Base-by-base conservation (phyloP, 2,888 invertebrate species). In the Octodonta nipae region DNA sequence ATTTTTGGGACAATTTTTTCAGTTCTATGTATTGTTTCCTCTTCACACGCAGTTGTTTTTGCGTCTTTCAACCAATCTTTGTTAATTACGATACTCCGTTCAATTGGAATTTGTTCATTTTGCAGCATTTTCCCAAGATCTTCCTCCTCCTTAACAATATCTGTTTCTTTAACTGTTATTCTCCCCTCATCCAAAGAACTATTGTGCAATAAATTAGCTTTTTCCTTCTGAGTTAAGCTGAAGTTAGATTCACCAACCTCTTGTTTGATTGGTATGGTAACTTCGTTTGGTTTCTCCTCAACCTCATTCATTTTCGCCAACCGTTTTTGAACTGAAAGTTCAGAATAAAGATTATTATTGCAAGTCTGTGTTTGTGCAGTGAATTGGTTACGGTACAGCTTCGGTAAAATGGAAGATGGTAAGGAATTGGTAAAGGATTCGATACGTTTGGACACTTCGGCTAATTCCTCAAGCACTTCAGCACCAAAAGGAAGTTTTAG, bases 401-500 rank as follows among this genome's bases (percentile, higher is more conserved):
- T 42, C 3, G 45, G 37, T 14, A 44, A 34, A n/a, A 37, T 12
- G 16, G 31, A 29, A 20, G 37, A 35, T 11, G 50, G 46, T 12
- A 47, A 33, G 30, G 43, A 42, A 26, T 38, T 44, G 28, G 50
- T 49, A 29, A 43, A 43, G 26, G 40, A 36, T 15, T 51, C 48
- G 13, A 52, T 58, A 15, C 63, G 66, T 51, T 70, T 61, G 6
- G 78, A 73, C 7, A 78, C 74, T 22, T 65, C 66, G 15, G 78
- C 78, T 25, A 79, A 52, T 55, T 78, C 78, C 59, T 76, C 73
- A 37, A 80, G 58, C 42, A 83, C 68, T 49, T 73, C 73, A 13
- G 67, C 63, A 29, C 83, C 83, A 52, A 70, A 78, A 3, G 82
- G 82, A 53, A 80, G 65, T 4, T 71, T 66, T 11, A 75, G 64